phyloP scores from a whole-genome alignment of 2,113 vertebrate species.

The Tonatia bakeri region DNA sequence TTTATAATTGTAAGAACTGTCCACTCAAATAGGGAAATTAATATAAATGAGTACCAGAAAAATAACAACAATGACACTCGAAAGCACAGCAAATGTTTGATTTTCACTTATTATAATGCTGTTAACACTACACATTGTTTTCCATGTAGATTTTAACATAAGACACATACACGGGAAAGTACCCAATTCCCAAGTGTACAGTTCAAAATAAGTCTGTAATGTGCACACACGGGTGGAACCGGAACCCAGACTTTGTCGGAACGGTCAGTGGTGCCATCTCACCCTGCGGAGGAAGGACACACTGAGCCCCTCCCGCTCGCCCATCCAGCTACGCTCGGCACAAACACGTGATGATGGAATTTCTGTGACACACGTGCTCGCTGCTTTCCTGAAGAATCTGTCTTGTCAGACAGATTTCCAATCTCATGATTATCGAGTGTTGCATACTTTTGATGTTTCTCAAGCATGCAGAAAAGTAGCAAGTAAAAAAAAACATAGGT shows the following conservation, averaged over 20 bases:
- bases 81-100: neutral
- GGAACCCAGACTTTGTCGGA: neutral
- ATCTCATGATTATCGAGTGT: neutral
- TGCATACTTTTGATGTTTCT: neutral
- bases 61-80: neutral
- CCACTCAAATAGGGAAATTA: neutral
- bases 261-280: neutral
- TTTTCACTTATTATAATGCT: neutral
- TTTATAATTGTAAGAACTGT: slow-evolving; percentile 23
- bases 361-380: neutral
- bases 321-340: neutral
- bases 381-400: neutral
- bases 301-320: neutral
- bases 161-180: neutral
- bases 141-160: slow-evolving; percentile 7
- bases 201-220: neutral
- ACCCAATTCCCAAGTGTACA: neutral
- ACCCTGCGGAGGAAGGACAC: neutral
- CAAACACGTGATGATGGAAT: neutral
- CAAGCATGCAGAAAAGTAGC: neutral
- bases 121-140: neutral
- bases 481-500: neutral
- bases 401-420: slow-evolving; percentile 30
- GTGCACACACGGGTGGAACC: neutral
- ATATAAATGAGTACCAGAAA: neutral